Evolutionary conservation across 1,140 invertebrate genomes (phyloP).

Genomic region (Lutraria rhynchaena): DNA sequence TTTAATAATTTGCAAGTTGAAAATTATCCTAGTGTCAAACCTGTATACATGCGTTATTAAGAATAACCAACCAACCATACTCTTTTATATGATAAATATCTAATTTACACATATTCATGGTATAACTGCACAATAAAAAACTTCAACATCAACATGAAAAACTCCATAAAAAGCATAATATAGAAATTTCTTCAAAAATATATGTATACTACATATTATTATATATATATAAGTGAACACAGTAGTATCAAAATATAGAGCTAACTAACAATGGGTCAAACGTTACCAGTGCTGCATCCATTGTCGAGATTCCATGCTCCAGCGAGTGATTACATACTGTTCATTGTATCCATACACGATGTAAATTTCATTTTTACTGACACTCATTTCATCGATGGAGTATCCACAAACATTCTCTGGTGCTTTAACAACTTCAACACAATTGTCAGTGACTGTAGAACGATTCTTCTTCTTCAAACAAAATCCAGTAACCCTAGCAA

Average conservation of each 20-base stretch:
- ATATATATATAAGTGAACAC: background rate
- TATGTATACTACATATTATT: background rate
- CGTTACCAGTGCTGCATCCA: conserved; percentile 27
- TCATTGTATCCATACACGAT: conserved; percentile 42
- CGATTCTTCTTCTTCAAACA: conserved; percentile 1
- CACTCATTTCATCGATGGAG: conserved; percentile 43
- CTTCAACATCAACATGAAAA: no score
- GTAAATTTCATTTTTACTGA: conserved; percentile 14
- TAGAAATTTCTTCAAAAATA: background rate
- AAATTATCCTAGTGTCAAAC: no score
- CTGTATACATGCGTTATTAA: no score
- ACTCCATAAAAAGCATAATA: no score
- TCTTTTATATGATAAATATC: no score
- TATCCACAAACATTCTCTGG: conserved; percentile 36
- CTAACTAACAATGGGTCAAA: background rate
- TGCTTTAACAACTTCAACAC: background rate
- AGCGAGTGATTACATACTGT: conserved; percentile 1
- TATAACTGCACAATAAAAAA: no score
- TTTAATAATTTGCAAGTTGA: no score
- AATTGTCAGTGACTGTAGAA: conserved; percentile 2
- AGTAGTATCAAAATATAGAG: background rate
- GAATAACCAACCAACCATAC: no score
- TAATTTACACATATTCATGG: no score
- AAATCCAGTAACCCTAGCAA: conserved; percentile 6
- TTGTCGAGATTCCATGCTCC: background rate